Evolutionary conservation across 2,888 invertebrate genomes (phyloP).

Genomic region (Scotopteryx bipunctaria): DNA sequence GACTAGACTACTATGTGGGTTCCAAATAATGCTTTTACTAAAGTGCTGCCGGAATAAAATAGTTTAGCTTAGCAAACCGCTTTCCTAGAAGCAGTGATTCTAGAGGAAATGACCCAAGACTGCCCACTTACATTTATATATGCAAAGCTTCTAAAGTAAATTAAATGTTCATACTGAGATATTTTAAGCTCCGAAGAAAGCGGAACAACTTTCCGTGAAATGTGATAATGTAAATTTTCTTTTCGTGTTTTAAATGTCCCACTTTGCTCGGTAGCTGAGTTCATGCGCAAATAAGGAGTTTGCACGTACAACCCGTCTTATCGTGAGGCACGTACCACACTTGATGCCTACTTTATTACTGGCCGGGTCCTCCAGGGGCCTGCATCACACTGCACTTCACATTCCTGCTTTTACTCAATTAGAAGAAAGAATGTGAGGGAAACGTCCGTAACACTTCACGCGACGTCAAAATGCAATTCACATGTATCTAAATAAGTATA

Average conservation of each 20-base stretch:
- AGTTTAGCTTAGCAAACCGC: not conserved
- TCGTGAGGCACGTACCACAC: constrained; percentile 63
- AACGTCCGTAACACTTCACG: too few relatives aligned
- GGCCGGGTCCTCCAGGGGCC: constrained; percentile 49
- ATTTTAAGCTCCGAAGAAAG: constrained; percentile 43
- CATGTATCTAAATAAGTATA: too few relatives aligned
- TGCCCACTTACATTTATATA: not conserved
- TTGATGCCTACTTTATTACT: constrained; percentile 74
- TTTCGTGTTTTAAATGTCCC: constrained; percentile 51
- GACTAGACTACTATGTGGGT: too few relatives aligned
- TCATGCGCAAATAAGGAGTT: constrained; percentile 53
- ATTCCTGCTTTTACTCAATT: constrained; percentile 43
- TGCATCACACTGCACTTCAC: constrained; percentile 58
- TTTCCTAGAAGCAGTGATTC: constrained; percentile 4
- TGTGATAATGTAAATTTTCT: constrained; percentile 61
- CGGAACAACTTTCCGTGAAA: constrained; percentile 51
- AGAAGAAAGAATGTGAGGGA: constrained; percentile 40
- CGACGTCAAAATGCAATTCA: too few relatives aligned
- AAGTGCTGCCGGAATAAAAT: not conserved
- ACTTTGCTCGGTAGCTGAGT: constrained; percentile 51
- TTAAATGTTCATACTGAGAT: constrained; percentile 39
- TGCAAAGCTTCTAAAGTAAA: constrained; percentile 6
- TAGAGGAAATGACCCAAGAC: not conserved
- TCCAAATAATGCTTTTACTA: not conserved
- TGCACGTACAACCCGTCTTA: constrained; percentile 62